phyloP scores from a whole-genome alignment of 2,113 vertebrate genomes.

The Sebastes fasciatus region DNA sequence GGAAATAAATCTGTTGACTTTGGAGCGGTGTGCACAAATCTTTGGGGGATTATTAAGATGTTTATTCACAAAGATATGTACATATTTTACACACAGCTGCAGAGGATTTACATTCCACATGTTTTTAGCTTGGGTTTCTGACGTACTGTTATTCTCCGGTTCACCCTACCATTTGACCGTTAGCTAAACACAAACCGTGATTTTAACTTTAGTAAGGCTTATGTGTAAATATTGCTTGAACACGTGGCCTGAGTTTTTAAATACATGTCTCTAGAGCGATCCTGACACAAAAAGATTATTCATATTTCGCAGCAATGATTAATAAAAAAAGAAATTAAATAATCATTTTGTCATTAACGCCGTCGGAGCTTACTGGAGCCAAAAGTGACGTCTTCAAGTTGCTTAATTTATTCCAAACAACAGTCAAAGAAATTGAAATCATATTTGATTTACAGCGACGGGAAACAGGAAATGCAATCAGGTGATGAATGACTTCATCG shows the following conservation, averaged over 20 bases:
- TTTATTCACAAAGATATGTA: constrained; percentile 37
- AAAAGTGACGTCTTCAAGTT: neutral
- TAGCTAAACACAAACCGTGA: no score
- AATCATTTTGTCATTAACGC: neutral
- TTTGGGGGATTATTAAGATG: neutral
- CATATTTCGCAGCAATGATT: neutral
- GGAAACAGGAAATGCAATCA: neutral
- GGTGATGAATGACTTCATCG: neutral
- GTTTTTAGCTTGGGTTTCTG: neutral
- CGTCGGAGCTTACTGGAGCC: neutral
- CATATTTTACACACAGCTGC: constrained; percentile 17
- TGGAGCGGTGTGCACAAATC: constrained; percentile 31
- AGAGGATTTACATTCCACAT: neutral
- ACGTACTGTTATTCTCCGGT: neutral
- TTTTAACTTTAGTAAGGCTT: no score
- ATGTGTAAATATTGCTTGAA: no score
- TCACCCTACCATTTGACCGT: no score
- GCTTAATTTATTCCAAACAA: neutral
- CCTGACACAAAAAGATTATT: neutral
- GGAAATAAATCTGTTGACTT: constrained; percentile 96
- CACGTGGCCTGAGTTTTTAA: no score
- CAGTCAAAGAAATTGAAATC: neutral
- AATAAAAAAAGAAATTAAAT: neutral
- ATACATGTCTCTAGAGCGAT: neutral
- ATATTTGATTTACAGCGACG: neutral